These are phyloP conservation scores for Naso thynnoides DNA, from an alignment of 2,797 vertebrate genomes.

Conservation along the genomic window DNA sequence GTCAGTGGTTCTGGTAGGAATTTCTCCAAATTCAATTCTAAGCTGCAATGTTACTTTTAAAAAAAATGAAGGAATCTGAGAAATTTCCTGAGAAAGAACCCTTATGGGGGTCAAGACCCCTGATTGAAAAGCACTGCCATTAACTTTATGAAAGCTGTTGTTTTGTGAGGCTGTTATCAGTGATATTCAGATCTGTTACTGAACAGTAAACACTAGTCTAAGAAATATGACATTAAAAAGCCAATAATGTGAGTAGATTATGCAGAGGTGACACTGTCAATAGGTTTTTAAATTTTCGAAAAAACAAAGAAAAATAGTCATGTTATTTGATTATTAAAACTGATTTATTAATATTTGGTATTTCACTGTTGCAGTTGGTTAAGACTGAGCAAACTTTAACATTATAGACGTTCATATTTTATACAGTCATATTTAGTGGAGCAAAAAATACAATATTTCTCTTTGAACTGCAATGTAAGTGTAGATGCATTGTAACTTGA, in stretches of 20 bases:
- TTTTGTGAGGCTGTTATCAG: no score
- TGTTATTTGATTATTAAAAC: background rate
- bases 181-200: no score
- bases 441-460: background rate
- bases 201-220: no score
- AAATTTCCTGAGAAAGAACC: no score
- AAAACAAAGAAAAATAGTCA: background rate
- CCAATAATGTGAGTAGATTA: no score
- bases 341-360: background rate
- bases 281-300: no score
- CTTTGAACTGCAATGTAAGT: background rate
- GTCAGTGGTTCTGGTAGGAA: background rate
- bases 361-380: background rate
- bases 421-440: background rate
- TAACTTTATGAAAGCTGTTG: no score
- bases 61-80: no score
- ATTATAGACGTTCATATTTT: background rate
- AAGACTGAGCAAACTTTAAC: background rate
- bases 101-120: no score
- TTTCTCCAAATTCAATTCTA: constrained; percentile 3
- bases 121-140: no score
- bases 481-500: background rate
- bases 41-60: background rate
- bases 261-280: no score
- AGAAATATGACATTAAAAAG: no score